Conservation (phyloP, 2,888 invertebrate species). For the Tachina fera region DNA sequence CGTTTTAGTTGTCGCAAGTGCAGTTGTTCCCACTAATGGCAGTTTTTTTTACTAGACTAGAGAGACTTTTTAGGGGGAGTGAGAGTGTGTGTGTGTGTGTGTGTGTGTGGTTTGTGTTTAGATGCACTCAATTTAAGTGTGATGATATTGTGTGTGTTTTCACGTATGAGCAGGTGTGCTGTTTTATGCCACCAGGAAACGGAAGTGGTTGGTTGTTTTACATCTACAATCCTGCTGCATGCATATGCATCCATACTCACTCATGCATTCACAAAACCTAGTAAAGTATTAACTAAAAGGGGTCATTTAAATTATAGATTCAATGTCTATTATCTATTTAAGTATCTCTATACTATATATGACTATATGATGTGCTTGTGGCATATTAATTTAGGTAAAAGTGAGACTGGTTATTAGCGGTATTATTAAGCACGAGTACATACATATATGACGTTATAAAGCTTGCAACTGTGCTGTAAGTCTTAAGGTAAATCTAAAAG, state of each 20-base stretch:
- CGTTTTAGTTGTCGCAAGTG: slow-evolving; percentile 26
- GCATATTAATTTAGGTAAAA: no score
- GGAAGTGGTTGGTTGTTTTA: slow-evolving; percentile 41
- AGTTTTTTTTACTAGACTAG: slow-evolving; percentile 32
- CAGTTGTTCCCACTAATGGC: slow-evolving; percentile 45
- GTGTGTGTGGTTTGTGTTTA: slow-evolving; percentile 20
- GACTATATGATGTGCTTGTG: no score
- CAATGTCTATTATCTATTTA: background rate
- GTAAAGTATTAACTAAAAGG: slow-evolving; percentile 31
- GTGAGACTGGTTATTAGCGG: no score
- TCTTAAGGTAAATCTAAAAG: no score
- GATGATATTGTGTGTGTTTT: slow-evolving; percentile 9
- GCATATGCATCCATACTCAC: background rate
- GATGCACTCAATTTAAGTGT: slow-evolving; percentile 19
- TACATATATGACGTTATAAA: no score
- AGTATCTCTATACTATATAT: background rate
- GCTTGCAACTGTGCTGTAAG: no score
- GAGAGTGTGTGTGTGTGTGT: background rate
- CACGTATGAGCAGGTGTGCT: slow-evolving; percentile 13
- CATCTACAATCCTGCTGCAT: background rate
- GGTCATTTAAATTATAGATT: slow-evolving; percentile 48
- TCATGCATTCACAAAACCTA: slow-evolving; percentile 4
- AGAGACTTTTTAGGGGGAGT: background rate
- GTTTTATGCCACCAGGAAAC: slow-evolving; percentile 27
- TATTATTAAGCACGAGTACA: no score